These are phyloP conservation scores for Drosophila sulfurigaster DNA, from an alignment of 1,140 invertebrate genomes.

Conservation along the genomic window DNA sequence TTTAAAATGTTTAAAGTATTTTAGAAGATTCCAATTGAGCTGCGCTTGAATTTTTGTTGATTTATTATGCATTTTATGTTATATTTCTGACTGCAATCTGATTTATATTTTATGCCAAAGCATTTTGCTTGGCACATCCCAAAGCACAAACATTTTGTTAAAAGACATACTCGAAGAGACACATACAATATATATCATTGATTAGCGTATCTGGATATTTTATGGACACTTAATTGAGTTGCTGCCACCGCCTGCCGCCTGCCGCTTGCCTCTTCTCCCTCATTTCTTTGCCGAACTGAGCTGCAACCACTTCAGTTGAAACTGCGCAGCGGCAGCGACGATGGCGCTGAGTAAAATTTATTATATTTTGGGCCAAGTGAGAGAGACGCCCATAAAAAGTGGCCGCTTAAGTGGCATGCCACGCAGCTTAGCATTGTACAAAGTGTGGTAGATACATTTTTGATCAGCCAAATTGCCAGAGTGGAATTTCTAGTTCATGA, in stretches of 20 bases:
- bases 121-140: slow-evolving; percentile 26
- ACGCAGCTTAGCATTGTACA: slow-evolving; percentile 58
- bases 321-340: slow-evolving; percentile 24
- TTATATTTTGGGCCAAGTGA: slow-evolving; percentile 67
- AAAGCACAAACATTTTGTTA: slow-evolving; percentile 33
- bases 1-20: neutral
- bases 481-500: slow-evolving; percentile 75
- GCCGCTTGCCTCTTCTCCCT: no score
- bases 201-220: slow-evolving; percentile 81
- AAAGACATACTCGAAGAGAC: slow-evolving; percentile 1
- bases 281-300: neutral
- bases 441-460: slow-evolving; percentile 18
- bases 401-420: slow-evolving; percentile 72
- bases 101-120: slow-evolving; percentile 12
- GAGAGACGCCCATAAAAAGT: slow-evolving; percentile 68
- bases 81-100: neutral
- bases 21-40: neutral
- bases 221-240: slow-evolving; percentile 82
- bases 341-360: slow-evolving; percentile 78
- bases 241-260: slow-evolving; percentile 33
- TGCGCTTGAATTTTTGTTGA: slow-evolving; percentile 8
- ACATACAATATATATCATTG: slow-evolving; percentile 68
- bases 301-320: slow-evolving; percentile 56
- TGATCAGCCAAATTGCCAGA: slow-evolving; percentile 46
- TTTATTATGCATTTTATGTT: slow-evolving; percentile 9